These are phyloP conservation scores for Sebastes taczanowskii DNA, from an alignment of 2,797 vertebrate genomes.

Conservation along the genomic window DNA sequence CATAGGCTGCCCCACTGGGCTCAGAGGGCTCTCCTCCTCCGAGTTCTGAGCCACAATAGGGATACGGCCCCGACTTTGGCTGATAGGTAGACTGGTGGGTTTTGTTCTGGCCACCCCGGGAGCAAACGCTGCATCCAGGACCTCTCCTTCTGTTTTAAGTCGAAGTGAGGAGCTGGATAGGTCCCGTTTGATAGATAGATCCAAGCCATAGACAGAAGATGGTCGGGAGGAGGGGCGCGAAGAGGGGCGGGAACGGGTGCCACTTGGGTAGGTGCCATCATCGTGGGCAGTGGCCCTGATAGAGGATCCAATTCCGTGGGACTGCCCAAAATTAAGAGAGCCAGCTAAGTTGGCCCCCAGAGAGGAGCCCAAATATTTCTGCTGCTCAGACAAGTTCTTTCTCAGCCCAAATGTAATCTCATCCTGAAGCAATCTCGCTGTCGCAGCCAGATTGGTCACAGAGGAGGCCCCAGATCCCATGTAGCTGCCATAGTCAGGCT, in stretches of 20 bases:
- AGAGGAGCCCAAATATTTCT: conserved; percentile 93
- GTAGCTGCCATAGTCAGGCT: conserved; percentile 93
- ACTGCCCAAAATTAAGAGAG: conserved; percentile 88
- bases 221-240: conserved; percentile 97
- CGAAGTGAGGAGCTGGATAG: conserved; percentile 95
- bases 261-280: conserved; percentile 93
- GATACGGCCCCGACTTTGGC: conserved; percentile 97
- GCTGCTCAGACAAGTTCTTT: conserved; percentile 97
- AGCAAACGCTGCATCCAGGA: conserved; percentile 92
- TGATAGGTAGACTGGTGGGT: conserved; percentile 97
- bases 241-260: conserved; percentile 92
- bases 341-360: conserved; percentile 88
- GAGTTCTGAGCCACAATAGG: conserved; percentile 99
- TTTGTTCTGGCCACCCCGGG: conserved; percentile 92
- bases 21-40: conserved; percentile 98
- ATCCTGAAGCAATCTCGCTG: conserved; percentile 95
- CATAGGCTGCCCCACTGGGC: conserved; percentile 99
- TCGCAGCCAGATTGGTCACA: conserved; percentile 90
- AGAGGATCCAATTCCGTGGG: conserved; percentile 83
- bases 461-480: conserved; percentile 91
- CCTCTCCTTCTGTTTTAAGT: conserved; percentile 93
- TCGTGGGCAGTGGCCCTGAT: conserved; percentile 90
- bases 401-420: conserved; percentile 97
- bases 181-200: conserved; percentile 96
- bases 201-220: conserved; percentile 97